phyloP scores from a whole-genome alignment of 2,888 invertebrate species.

The Prosapia bicincta region DNA sequence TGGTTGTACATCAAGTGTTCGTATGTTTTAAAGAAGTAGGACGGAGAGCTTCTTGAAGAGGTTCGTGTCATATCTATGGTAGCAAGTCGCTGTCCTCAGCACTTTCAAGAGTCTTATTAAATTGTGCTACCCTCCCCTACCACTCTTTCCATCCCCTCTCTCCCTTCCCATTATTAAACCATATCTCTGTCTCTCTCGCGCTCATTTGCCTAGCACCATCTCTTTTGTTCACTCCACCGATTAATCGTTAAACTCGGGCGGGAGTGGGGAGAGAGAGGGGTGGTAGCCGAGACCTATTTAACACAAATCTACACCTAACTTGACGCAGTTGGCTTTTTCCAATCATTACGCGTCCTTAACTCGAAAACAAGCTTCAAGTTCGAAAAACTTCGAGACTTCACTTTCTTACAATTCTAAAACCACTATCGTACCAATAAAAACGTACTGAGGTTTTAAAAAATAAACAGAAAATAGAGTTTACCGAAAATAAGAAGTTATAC shows the following conservation, averaged over 20 bases:
- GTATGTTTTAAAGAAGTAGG: neutral
- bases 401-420: too few species aligned
- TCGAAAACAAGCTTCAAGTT: too few species aligned
- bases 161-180: too few species aligned
- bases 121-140: neutral
- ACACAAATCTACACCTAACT: neutral
- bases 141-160: too few species aligned
- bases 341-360: too few species aligned
- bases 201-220: neutral
- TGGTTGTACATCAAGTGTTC: neutral
- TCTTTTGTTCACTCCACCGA: constrained; percentile 23
- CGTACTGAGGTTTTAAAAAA: too few species aligned
- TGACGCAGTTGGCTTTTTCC: neutral
- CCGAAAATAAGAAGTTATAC: too few species aligned
- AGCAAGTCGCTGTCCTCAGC: neutral
- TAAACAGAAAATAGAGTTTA: too few species aligned
- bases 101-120: neutral
- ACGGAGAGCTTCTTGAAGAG: neutral
- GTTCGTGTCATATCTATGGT: neutral
- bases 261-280: constrained; percentile 36
- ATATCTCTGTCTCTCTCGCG: neutral
- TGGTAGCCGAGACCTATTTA: neutral
- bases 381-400: too few species aligned
- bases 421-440: too few species aligned
- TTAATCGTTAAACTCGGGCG: constrained; percentile 25